Base-by-base conservation (phyloP, 1,140 invertebrate genomes). In the Saxidomus purpurata region DNA sequence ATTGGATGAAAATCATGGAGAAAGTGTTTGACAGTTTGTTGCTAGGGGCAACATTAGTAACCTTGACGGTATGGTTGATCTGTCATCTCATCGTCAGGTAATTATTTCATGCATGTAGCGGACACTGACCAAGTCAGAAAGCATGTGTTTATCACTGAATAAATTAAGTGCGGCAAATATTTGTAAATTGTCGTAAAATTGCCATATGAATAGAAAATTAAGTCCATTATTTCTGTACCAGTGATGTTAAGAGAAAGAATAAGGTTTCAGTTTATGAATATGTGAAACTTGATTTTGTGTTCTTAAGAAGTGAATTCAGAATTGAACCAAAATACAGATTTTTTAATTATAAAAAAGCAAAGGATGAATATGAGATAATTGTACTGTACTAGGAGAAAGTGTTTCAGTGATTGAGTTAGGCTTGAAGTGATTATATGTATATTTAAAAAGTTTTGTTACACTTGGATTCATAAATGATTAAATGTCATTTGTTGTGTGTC, bases 1-100 rank as follows among this genome's bases (percentile, higher is more conserved):
- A 40, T 40, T 38, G 31, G 67, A 4, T 40, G 17, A 38, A 36
- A 55, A 79, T 79, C 49, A 79, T 52, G 19, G 43, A 77, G 25
- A 15, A 22, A 49, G 43, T 36, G 31, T 31, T 36, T 55, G 76
- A 79, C 76, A 59, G 36, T 22, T 76, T 52, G 76, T 79, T 79
- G 76, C 76, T 43, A 79, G 76, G 76, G 76, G 76, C 76, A 31
- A 79, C 49, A 79, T 79, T 79, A 79, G 76, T 79, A 79, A 79
- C 76, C 76, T 11, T 55, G 47, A 79, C 49, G 76, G 76, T 79
- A 79, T 79, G 76, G 76, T 79, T 79, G n/a, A 79, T 79, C 76
- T 79, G 76, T 79, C 76, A 79, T 52, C 28, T 55, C 11, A 17
- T 55, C 76, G 76, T 79, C 76, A 79, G 76, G 31, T 79, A 79